phyloP scores from a whole-genome alignment of 2,113 vertebrate genomes.

The Petrocephalus zakoni region DNA sequence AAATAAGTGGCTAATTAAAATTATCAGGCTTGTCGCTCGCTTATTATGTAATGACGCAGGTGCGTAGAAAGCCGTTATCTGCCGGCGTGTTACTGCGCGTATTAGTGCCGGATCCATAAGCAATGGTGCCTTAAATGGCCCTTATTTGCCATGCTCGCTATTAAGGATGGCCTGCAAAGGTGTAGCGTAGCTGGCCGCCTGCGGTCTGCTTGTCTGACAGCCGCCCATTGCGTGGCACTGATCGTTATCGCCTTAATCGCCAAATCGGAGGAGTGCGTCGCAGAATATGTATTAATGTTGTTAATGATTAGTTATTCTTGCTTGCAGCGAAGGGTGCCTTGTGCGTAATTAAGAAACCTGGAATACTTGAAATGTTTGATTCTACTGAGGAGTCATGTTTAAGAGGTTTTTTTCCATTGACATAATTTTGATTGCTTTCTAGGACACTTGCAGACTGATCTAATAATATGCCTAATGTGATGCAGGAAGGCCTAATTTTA shows the following conservation, averaged over 20 bases:
- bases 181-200: neutral
- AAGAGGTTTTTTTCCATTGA: neutral
- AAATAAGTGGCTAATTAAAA: neutral
- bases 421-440: constrained; percentile 18
- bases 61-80: neutral
- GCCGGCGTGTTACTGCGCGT: neutral
- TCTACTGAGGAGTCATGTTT: neutral
- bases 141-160: neutral
- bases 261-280: neutral
- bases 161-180: neutral
- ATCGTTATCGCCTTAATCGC: neutral
- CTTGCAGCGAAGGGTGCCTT: neutral
- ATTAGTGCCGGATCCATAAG: neutral
- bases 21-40: neutral
- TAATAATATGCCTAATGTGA: constrained; percentile 22
- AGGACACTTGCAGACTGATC: constrained; percentile 21
- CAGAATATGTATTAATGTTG: neutral
- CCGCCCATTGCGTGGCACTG: neutral
- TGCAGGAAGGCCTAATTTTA: constrained; percentile 22
- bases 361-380: neutral
- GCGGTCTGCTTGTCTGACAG: neutral
- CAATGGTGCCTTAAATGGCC: neutral
- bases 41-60: neutral
- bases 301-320: neutral
- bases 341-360: neutral